These are phyloP conservation scores for Leiothrix lutea DNA, from an alignment of 2,113 vertebrate genomes.

Conservation along the genomic window DNA sequence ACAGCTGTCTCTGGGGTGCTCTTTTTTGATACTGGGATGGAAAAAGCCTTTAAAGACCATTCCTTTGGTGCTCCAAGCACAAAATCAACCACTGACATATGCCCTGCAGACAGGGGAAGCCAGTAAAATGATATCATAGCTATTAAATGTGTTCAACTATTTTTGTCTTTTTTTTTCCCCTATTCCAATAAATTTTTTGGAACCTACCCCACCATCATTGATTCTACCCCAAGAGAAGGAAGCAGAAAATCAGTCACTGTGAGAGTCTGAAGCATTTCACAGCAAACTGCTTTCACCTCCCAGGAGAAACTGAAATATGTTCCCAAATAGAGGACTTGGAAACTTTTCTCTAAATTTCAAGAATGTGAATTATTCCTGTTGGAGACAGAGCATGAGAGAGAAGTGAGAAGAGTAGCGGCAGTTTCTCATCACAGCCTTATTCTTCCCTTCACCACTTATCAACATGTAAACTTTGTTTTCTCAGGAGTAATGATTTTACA, in stretches of 20 bases:
- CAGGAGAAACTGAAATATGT: conserved; percentile 13
- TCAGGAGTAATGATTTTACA: conserved; percentile 12
- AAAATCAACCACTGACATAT: not conserved
- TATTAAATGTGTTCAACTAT: not conserved
- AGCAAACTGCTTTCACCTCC: conserved; percentile 30
- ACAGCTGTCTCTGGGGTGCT: conserved; percentile 9
- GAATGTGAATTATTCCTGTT: conserved; percentile 9
- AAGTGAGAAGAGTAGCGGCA: not conserved
- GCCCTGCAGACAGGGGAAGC: not conserved
- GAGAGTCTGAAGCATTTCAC: conserved; percentile 32
- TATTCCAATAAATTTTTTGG: not conserved
- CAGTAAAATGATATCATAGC: not conserved
- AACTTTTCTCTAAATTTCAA: conserved; percentile 5
- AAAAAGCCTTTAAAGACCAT: not conserved
- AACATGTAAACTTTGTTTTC: conserved; percentile 57
- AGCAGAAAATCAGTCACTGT: conserved; percentile 50
- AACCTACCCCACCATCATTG: not conserved
- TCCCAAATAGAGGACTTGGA: not conserved
- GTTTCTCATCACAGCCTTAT: not conserved
- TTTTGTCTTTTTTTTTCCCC: conserved; percentile 24
- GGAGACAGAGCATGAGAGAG: not conserved
- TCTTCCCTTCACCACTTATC: conserved; percentile 10
- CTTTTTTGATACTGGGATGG: not conserved
- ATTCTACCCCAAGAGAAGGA: conserved; percentile 22
- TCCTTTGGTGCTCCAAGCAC: not conserved